Evolutionary conservation across 2,888 invertebrate species (phyloP), one percentile per base, ranked within the genome.

Genomic region (Caradrina clavipalpis): DNA sequence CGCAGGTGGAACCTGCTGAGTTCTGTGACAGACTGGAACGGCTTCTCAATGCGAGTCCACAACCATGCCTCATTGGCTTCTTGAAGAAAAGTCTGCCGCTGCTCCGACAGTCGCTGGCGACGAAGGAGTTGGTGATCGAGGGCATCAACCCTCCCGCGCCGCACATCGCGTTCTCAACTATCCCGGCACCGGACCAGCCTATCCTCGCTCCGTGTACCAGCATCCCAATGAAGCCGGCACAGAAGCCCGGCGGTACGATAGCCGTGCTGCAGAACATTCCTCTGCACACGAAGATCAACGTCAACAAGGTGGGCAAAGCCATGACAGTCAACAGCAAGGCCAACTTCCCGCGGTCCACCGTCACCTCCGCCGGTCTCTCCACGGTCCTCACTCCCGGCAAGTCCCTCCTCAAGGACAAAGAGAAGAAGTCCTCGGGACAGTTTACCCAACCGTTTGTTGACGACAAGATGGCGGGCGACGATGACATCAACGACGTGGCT

Each of bases 401-500:
- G 91, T 97, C 97, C 13, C 93, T 97, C 45, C 95, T 97, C 81
- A 98, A 97, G 94, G 98, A 98, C 84, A 98, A 98, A 89, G 98
- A 98, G 87, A 98, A 98, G 92, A 97, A 97, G 87, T 93, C 96
- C 0, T 75, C 89, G 0, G 82, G 86, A 39, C 91, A 90, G 76
- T 92, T 87, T 80, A 82, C 89, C 80, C 95, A 88, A 68, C 90
- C 91, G 17, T 95, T 89, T 73, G 91, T 85, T 0, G 94, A 96
- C 89, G 96, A 96, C 91, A 96, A 95, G 90, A 96, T 95, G 95
- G 97, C 97, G 76, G 98, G 98, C 54, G 99, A 99, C 88, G 99
- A 99, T 91, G 99, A 99, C 92, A 99, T 99, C 88, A 99, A 99
- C 90, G 99, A 99, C 95, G 99, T 99, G 17, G 99, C 99, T 42